phyloP scores from a whole-genome alignment of 2,113 vertebrate species.

The Urocolius indicus region DNA sequence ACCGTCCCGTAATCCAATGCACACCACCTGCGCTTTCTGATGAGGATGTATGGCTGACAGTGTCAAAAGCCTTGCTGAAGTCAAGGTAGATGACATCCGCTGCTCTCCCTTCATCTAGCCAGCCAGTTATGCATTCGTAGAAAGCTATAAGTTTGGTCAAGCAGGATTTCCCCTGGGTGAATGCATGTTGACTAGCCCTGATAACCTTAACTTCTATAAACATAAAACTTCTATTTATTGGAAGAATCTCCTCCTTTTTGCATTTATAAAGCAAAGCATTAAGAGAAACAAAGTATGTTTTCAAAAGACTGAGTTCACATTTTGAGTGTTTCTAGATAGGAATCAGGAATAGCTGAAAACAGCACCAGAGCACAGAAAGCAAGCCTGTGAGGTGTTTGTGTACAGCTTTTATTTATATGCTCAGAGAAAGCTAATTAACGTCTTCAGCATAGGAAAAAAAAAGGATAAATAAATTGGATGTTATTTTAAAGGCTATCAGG shows the following conservation, averaged over 20 bases:
- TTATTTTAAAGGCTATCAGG: background rate
- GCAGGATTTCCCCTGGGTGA: no score
- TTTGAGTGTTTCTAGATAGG: background rate
- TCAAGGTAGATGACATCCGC: no score
- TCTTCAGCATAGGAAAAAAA: background rate
- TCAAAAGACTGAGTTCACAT: background rate
- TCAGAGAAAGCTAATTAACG: background rate
- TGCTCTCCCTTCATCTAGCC: no score
- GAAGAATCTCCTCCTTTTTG: background rate
- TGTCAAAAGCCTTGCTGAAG: no score
- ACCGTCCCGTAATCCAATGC: no score
- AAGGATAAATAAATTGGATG: background rate
- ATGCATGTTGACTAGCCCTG: no score
- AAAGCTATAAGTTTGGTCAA: no score
- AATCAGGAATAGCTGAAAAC: background rate
- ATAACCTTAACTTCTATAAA: background rate
- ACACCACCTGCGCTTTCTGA: no score
- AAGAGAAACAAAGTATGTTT: background rate
- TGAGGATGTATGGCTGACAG: no score
- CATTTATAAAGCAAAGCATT: background rate
- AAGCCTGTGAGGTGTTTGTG: background rate
- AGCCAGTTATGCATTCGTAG: no score
- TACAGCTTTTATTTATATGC: background rate
- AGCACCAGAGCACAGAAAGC: background rate
- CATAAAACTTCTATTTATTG: background rate